These are phyloP conservation scores for Cepaea hortensis DNA, from an alignment of 2,888 invertebrate species.

Conservation along the genomic window DNA sequence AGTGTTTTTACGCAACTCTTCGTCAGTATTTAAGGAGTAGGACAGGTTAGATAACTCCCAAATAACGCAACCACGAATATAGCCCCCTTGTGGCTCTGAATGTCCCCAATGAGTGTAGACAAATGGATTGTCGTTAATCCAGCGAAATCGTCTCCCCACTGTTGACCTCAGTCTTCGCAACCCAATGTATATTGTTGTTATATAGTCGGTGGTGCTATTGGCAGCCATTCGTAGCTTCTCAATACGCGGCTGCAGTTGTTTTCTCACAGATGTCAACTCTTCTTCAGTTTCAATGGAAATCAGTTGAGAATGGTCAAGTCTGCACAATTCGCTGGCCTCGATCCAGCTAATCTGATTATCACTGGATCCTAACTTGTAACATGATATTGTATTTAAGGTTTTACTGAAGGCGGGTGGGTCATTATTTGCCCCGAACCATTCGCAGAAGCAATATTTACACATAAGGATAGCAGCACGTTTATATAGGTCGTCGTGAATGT, in stretches of 20 bases:
- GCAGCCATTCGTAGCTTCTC: neutral
- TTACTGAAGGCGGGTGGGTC: no score
- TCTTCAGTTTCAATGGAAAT: conserved; percentile 4
- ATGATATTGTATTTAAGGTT: neutral
- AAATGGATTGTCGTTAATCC: conserved; percentile 3
- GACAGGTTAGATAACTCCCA: neutral
- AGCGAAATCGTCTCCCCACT: conserved; percentile 1
- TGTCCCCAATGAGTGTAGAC: neutral
- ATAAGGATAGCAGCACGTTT: neutral
- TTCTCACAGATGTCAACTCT: neutral
- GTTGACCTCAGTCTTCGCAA: neutral
- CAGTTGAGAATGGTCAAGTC: neutral
- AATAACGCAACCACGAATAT: neutral
- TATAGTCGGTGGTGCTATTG: neutral
- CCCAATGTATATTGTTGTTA: neutral
- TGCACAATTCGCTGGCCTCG: conserved; percentile 12
- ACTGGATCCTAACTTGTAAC: neutral
- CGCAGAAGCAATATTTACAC: neutral
- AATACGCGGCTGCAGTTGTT: neutral
- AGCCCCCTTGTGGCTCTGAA: neutral
- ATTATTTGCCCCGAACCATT: neutral
- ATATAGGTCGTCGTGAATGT: neutral
- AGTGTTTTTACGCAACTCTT: neutral
- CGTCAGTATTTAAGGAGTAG: neutral
- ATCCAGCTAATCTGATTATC: neutral